A percentile compares a stretch with the other conserved stretches of the same genome.
Conservation (phyloP, 2,888 invertebrate species). For the Drosophila subquinaria region DNA sequence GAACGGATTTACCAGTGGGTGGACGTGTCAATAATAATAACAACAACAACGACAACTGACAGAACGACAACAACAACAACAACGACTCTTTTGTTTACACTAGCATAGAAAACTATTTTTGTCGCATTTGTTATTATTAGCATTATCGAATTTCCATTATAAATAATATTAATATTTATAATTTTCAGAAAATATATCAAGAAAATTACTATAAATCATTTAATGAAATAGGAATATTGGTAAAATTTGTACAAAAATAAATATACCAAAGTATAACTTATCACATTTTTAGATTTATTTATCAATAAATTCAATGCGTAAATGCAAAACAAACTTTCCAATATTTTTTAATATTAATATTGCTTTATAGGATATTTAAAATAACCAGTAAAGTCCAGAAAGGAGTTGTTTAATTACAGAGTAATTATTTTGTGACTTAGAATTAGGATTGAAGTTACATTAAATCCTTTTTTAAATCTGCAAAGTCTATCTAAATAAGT, state of each 20-base stretch:
- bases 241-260: too few species aligned
- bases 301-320: too few species aligned
- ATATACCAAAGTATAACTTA: too few species aligned
- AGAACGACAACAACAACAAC: slow-evolving; percentile 9
- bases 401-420: too few species aligned
- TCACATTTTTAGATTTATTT: too few species aligned
- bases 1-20: slow-evolving; percentile 40
- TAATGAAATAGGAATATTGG: too few species aligned
- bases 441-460: too few species aligned
- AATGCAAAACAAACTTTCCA: too few species aligned
- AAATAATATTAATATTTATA: slow-evolving; percentile 1
- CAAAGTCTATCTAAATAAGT: too few species aligned
- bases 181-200: background rate
- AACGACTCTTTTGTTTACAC: slow-evolving; percentile 29
- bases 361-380: background rate
- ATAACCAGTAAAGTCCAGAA: background rate
- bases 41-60: slow-evolving; percentile 17
- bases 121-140: background rate
- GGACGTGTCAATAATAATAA: slow-evolving; percentile 26
- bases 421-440: too few species aligned
- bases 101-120: slow-evolving; percentile 15
- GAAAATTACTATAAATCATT: background rate
- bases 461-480: too few species aligned
- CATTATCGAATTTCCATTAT: background rate
- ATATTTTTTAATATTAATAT: background rate